Evolutionary conservation across 1,140 invertebrate species (phyloP).

Genomic region (Hesperophylax magnus): DNA sequence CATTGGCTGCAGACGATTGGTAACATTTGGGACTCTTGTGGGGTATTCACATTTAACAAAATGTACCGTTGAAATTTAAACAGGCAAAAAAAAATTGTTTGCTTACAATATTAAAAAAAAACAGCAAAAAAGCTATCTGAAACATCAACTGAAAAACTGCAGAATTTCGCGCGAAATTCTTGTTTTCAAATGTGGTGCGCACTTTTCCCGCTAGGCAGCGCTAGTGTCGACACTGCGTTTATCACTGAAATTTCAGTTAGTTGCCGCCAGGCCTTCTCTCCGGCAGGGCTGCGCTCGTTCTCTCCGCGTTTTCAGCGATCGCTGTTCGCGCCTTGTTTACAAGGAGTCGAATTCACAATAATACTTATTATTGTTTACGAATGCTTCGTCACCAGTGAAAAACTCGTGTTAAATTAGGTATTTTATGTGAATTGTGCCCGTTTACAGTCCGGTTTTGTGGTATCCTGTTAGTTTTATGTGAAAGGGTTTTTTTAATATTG

Average conservation of each 20-base stretch:
- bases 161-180: neutral
- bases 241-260: neutral
- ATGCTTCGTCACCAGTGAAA: neutral
- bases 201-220: constrained; percentile 11
- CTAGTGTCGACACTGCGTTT: neutral
- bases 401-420: neutral
- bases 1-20: too few relatives aligned
- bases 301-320: neutral
- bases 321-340: constrained; percentile 20
- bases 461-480: constrained; percentile 1
- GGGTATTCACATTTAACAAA: too few relatives aligned
- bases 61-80: neutral
- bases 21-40: too few relatives aligned
- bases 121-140: too few relatives aligned
- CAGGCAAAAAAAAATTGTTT: too few relatives aligned
- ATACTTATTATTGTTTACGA: neutral
- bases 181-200: neutral
- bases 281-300: neutral
- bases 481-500: neutral
- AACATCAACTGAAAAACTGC: too few relatives aligned
- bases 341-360: too few relatives aligned
- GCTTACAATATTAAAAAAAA: too few relatives aligned
- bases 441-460: neutral
- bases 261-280: neutral
- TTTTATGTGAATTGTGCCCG: neutral